These are phyloP conservation scores for Thunnus maccoyii DNA, from an alignment of 2,113 vertebrate genomes.

Conservation along the genomic window DNA sequence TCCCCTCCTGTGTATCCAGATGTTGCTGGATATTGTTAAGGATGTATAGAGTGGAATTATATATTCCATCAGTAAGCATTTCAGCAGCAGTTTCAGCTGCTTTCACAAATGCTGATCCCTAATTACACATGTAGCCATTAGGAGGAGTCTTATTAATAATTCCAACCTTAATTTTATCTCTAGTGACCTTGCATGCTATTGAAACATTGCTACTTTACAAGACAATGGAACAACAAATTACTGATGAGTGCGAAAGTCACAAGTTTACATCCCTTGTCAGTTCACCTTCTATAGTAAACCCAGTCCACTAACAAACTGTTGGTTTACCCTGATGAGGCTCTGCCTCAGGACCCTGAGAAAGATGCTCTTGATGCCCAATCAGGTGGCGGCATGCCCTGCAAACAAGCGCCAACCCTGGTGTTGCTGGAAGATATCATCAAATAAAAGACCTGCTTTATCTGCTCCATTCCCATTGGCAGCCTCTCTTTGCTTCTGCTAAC, in stretches of 20 bases:
- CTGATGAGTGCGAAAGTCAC: not conserved
- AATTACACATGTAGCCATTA: constrained; percentile 38
- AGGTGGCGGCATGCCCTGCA: too few relatives aligned
- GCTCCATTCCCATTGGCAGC: too few relatives aligned
- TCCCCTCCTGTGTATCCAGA: constrained; percentile 30
- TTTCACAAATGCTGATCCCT: constrained; percentile 20
- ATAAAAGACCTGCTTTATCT: too few relatives aligned
- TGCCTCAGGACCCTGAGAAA: too few relatives aligned
- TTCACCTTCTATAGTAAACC: not conserved
- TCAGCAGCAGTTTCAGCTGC: constrained; percentile 21
- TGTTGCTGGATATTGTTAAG: constrained; percentile 33
- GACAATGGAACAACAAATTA: not conserved
- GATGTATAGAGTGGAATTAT: not conserved
- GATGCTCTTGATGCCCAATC: too few relatives aligned
- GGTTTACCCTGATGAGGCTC: too few relatives aligned
- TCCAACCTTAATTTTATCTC: constrained; percentile 1
- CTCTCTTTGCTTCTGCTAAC: too few relatives aligned
- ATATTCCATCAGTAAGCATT: constrained; percentile 43
- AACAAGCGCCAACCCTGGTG: too few relatives aligned
- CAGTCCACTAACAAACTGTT: not conserved
- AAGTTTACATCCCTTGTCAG: not conserved
- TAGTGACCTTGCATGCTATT: not conserved
- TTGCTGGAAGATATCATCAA: too few relatives aligned
- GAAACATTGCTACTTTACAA: not conserved
- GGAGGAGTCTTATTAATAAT: constrained; percentile 1